Evolutionary conservation across 2,888 invertebrate genomes (phyloP), one percentile per base, ranked within the genome.

Genomic region (Tillus elongatus): DNA sequence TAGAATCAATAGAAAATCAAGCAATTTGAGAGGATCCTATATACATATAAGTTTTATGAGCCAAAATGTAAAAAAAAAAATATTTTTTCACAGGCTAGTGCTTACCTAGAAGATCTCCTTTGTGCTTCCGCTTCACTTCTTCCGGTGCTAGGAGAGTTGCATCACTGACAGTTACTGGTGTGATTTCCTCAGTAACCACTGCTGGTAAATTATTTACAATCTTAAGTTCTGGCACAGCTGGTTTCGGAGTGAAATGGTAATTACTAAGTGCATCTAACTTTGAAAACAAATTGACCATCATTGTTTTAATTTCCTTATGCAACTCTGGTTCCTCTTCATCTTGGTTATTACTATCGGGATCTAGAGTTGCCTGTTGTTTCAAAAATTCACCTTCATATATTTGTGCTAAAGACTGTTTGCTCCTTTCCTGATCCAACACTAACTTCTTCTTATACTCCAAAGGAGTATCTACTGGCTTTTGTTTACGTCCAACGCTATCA

Each of bases 151-250:
- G 68, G 24, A 92, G 63, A 2, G 82, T 72, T 2, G 85, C 87
- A 63, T 91, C 85, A 55, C 84, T 90, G 0, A 82, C 75, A n/a
- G 83, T 80, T 3, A 88, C 73, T 0, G 96, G 96, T 0, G 92
- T 91, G 4, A 95, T 92, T 66, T 98, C 97, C 65, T 98, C 98
- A 78, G 95, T 86, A 15, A 72, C 76, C 33, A 97, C 79, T 0
- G 93, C 88, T 1, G 96, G 89, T 43, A 89, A 72, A 60, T 98
- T 96, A 40, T 80, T 85, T 3, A 97, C 74, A 41, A 98, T 83
- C 66, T 85, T 88, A 2, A 93, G 70, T 54, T 97, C 96, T 0
- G 92, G 85, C 40, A 79, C 75, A 1, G 82, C 79, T 39, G 79
- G 75, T 69, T 82, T 88, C 0, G 97, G 96, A 30, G 92, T 92